Base-by-base conservation (phyloP, 2,888 invertebrate genomes). In the Nezara viridula region DNA sequence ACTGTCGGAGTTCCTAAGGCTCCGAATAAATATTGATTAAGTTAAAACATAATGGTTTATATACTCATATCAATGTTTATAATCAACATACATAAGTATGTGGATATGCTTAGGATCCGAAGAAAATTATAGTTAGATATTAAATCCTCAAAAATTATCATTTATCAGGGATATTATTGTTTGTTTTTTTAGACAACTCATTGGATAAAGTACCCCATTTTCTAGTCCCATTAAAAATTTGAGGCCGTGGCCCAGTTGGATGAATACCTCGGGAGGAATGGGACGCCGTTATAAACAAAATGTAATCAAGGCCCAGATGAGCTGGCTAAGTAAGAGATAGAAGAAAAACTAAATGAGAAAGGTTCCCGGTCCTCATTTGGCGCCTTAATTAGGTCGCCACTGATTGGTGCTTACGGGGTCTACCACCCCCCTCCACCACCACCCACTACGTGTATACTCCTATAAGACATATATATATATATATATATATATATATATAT, bases 281-380 rank as follows among this genome's bases (percentile, higher is more conserved):
- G 40, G 44, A 81, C 12, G 44, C 81, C 81, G 40, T 81, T 81
- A 81, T 81, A 81, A 81, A 47, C 81, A 81, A 47, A 47, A 81
- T 44, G 44, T 81, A 81, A 81, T 81, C 44, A 81, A 44, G 81
- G 44, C 10, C 44, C n/a, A 47, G 81, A 81, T 81, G 81, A 73
- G 44, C 44, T 19, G 81, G 81, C 12, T 81, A 77, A 77, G 77
- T 77, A 81, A 81, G 81, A 81, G 44, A 10, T 40, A 44, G 81
- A 81, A 81, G 81, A 81, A 81, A 81, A 81, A 81, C 81, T 81
- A 81, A 81, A 81, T 81, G 81, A 81, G 81, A 81, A 81, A 81
- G 81, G 44, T 81, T 44, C 24, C 37, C 81, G 40, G 44, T 12
- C 6, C 81, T 81, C 81, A 81, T 81, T 81, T 81, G 44, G 81